These are phyloP conservation scores for Zelostemma sp. DNA, from an alignment of 1,140 invertebrate genomes.

Conservation along the genomic window DNA sequence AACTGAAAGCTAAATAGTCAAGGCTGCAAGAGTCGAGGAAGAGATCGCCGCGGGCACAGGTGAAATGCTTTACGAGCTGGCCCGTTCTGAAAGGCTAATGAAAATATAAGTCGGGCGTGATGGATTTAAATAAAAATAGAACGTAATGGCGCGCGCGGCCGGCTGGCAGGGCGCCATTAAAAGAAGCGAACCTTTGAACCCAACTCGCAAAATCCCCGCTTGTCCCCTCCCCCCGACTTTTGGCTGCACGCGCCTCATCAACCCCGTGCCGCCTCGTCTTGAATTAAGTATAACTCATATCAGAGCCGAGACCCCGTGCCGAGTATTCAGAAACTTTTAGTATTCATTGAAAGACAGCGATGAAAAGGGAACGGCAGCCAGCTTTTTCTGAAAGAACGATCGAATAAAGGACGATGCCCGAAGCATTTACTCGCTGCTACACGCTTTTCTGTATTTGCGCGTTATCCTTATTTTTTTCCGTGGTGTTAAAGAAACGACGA, in stretches of 20 bases:
- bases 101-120: slow-evolving; percentile 68
- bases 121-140: slow-evolving; percentile 64
- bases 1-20: slow-evolving; percentile 10
- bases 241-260: slow-evolving; percentile 53
- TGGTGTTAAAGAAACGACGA: no score
- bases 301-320: slow-evolving; percentile 48
- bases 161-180: slow-evolving; percentile 54
- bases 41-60: slow-evolving; percentile 55
- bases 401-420: slow-evolving; percentile 61
- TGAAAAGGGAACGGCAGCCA: slow-evolving; percentile 47
- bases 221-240: slow-evolving; percentile 9
- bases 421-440: slow-evolving; percentile 40
- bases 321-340: slow-evolving; percentile 64
- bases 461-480: slow-evolving; percentile 23
- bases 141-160: slow-evolving; percentile 41
- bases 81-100: slow-evolving; percentile 59
- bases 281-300: slow-evolving; percentile 70
- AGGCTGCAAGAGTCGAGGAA: slow-evolving; percentile 35
- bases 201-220: slow-evolving; percentile 25
- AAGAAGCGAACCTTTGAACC: slow-evolving; percentile 56
- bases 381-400: slow-evolving; percentile 59
- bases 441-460: not conserved
- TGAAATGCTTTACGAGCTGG: slow-evolving; percentile 61
- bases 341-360: slow-evolving; percentile 65
- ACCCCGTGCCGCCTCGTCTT: slow-evolving; percentile 54